Evolutionary conservation across 2,797 vertebrate species (phyloP), one percentile per base, ranked within the genome.

Genomic region (Petrocephalus sullivani): DNA sequence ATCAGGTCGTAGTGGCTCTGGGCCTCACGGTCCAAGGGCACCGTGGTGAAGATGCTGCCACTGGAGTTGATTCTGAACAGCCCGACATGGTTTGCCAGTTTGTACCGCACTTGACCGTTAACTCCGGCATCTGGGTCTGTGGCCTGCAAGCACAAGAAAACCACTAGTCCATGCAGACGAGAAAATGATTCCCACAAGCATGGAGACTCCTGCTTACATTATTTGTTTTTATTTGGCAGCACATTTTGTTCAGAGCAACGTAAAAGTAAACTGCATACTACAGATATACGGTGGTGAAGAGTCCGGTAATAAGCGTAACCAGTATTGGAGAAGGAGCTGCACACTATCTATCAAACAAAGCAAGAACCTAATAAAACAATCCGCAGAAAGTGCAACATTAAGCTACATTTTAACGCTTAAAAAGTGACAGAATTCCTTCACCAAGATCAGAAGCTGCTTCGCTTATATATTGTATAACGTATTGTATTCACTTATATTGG

Each of bases 71-170:
- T 98, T 57, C 96, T 95, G 91, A 99, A 99, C 46, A 99, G 93
- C 86, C 94, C 94, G 64, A 95, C 96, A 91, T 98, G 96, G 93
- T 97, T 99, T 87, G 96, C 93, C 87, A 99, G 94, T 2, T 95
- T 96, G 92, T 99, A 99, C 87, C 95, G 95, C 14, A 99, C 96
- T 90, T 98, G 96, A 3, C 98, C 97, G 0, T 96, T 99, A 33
- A 96, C 91, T 8, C 98, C 98, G 7, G 96, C 95, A 90, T 99
- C 98, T 37, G 96, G 94, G 87, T 99, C 98, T 6, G 95, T 96
- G 56, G 98, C 98, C 98, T 99, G 88, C 53, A 33, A 87, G 89
- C 54, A 83, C 4, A 67, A 84, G 88, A 85, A n/a, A 33, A 33
- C 28, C 33, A 85, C 87, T 9, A 7, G 41, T 58, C 87, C 88